phyloP scores from a whole-genome alignment of 1,140 invertebrate species.

The Apis florea region DNA sequence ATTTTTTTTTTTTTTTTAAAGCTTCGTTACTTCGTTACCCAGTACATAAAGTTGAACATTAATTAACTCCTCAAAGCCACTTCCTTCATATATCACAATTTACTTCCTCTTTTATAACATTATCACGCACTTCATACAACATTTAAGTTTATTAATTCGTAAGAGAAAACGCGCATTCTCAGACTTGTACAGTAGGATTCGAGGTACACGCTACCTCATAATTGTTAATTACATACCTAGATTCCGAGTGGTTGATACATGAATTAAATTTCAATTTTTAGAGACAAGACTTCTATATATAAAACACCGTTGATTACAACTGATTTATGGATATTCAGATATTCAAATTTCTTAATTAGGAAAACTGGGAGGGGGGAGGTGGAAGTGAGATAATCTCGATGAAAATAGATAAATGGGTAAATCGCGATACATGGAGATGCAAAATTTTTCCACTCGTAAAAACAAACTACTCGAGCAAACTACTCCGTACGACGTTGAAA shows the following conservation, averaged over 20 bases:
- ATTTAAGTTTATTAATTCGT: neutral
- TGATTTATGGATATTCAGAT: neutral
- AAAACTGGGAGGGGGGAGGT: too few relatives aligned
- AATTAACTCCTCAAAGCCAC: neutral
- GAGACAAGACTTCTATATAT: neutral
- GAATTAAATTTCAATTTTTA: neutral
- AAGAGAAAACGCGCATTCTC: neutral
- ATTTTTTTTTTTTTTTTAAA: neutral
- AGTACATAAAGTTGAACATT: neutral
- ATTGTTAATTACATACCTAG: constrained; percentile 1
- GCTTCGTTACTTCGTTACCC: neutral
- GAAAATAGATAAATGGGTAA: too few relatives aligned
- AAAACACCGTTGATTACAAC: neutral
- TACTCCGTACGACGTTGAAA: too few relatives aligned
- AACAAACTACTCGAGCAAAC: too few relatives aligned
- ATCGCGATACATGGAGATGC: neutral
- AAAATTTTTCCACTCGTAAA: too few relatives aligned
- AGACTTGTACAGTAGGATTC: neutral
- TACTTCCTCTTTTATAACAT: too few relatives aligned
- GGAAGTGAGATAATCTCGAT: too few relatives aligned
- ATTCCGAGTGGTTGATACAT: neutral
- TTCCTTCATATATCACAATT: neutral
- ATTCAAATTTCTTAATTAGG: too few relatives aligned
- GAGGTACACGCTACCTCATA: neutral
- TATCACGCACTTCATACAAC: neutral